Evolutionary conservation across 2,888 invertebrate genomes (phyloP).

Genomic region (Exephanes ischioxanthus): DNA sequence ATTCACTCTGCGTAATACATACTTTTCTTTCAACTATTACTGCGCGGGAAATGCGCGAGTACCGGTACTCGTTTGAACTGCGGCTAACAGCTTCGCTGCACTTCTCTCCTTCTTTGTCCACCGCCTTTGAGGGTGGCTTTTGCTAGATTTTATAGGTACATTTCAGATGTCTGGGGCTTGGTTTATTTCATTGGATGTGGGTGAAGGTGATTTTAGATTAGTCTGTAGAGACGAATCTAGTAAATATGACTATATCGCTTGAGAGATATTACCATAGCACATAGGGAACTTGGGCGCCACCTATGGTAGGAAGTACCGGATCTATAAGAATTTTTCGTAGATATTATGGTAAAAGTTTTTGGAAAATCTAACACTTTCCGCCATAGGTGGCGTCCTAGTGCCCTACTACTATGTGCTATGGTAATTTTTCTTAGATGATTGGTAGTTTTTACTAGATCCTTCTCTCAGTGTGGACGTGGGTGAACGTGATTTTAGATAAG

Average conservation of each 20-base stretch:
- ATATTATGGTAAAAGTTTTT: no score
- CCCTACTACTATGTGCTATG: no score
- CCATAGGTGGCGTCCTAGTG: no score
- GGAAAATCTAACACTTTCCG: no score
- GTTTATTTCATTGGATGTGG: slow-evolving; percentile 18
- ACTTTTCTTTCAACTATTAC: slow-evolving; percentile 29
- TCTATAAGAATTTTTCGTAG: no score
- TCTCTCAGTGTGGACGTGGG: slow-evolving; percentile 17
- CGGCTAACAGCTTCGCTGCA: neutral
- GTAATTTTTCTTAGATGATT: no score
- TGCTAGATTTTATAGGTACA: neutral
- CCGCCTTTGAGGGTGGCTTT: neutral
- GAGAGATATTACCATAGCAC: no score
- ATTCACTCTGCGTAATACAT: slow-evolving; percentile 11
- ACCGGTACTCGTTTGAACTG: neutral
- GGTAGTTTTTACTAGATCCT: no score
- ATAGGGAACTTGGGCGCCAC: no score
- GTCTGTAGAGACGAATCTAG: neutral
- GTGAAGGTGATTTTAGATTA: slow-evolving; percentile 64
- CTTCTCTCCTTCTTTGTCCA: neutral
- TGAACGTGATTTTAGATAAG: slow-evolving; percentile 63
- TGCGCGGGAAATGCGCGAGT: slow-evolving; percentile 7
- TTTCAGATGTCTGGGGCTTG: neutral
- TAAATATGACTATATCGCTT: no score
- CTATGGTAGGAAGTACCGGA: no score